Evolutionary conservation across 2,113 vertebrate genomes (phyloP).

Genomic region (Fregetta grallaria): DNA sequence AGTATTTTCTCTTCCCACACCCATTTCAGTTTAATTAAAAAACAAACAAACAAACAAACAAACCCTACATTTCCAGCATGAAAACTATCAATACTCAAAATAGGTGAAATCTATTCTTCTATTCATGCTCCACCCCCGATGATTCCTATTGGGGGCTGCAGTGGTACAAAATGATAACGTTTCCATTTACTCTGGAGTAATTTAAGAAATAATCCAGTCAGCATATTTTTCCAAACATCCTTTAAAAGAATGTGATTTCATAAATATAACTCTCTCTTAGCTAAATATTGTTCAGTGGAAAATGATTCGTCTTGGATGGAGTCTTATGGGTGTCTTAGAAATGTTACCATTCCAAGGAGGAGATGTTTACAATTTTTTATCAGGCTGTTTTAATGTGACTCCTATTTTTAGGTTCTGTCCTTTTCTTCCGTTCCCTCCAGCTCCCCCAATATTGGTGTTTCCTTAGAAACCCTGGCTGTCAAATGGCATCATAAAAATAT

Average conservation of each 20-base stretch:
- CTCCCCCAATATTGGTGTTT: slow-evolving; percentile 33
- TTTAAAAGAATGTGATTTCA: not conserved
- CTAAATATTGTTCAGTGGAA: not conserved
- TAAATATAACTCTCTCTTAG: not conserved
- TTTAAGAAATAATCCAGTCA: not conserved
- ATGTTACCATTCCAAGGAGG: not conserved
- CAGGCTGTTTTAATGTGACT: not conserved
- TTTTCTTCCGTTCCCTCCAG: not conserved
- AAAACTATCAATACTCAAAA: not conserved
- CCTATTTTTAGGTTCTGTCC: slow-evolving; percentile 47
- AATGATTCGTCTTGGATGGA: not conserved
- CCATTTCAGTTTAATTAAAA: not conserved
- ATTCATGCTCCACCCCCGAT: not conserved
- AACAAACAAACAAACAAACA: not conserved
- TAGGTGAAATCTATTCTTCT: not conserved
- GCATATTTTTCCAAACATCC: not conserved
- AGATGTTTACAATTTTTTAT: not conserved
- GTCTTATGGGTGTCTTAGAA: not conserved
- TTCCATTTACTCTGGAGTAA: not conserved
- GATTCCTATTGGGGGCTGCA: not conserved
- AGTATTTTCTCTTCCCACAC: not conserved
- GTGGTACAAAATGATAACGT: not conserved
- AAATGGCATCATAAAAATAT: not conserved
- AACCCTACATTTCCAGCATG: not conserved
- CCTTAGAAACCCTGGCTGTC: slow-evolving; percentile 35